Base-by-base conservation (phyloP, 2,888 invertebrate genomes). In the Tiphia femorata region DNA sequence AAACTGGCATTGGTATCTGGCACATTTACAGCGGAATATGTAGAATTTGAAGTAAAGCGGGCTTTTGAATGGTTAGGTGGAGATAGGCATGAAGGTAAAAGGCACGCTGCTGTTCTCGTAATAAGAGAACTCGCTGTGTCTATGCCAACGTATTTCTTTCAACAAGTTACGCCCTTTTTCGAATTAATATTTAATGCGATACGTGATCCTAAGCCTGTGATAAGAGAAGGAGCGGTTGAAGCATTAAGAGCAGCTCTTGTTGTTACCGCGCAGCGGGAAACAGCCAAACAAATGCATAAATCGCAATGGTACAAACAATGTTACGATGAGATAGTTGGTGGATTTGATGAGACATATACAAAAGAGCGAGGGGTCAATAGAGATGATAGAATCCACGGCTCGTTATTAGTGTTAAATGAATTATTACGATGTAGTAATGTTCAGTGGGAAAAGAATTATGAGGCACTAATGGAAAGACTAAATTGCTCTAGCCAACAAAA, bases 61-160 rank as follows among this genome's bases (percentile, higher is more conserved):
- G 96, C 98, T 1, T 94, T 97, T 81, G 98, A 98, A 82, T 97
- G 96, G 96, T 86, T 98, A 3, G 91, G 92, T 20, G 94, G 93
- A 46, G 97, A 96, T 75, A 87, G 96, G 68, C 91, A 95, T 82
- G 97, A 98, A 86, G 93, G 94, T 2, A 92, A 95, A 79, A 88
- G 96, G 43, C 95, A 95, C 83, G 96, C 96, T 8, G 97, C 97
- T 8, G 96, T 97, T 1, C 86, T 98, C 42, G 91, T 98, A 12
- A 85, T 98, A 8, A 91, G 95, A 73, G 98, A 99, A 85, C 85
- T 99, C 42, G 98, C 98, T 2, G 91, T 95, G 25, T 95, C 95
- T 7, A 95, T 97, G 87, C 98, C 98, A 0, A 98, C 98, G 6
- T 97, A 97, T 82, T 99, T 99, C 84, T 98, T 95, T 79, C 96